These are phyloP conservation scores for Brachionus manjavacas DNA, from an alignment of 1,140 invertebrate genomes.

Conservation along the genomic window DNA sequence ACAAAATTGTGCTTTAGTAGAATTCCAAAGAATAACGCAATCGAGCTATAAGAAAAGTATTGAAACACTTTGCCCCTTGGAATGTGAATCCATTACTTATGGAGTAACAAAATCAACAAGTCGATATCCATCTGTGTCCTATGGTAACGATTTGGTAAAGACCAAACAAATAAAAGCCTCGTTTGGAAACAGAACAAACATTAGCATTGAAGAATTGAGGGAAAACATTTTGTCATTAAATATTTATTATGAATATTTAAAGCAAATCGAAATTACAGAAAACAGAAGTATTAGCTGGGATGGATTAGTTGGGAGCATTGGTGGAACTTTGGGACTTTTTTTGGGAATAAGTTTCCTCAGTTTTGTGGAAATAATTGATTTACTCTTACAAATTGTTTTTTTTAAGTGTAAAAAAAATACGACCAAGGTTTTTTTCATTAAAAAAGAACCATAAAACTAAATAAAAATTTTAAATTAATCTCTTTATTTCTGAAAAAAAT, in stretches of 20 bases:
- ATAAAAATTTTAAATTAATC: no score
- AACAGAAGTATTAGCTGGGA: not conserved
- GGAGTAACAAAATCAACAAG: not conserved
- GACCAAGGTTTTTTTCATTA: no score
- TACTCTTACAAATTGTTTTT: no score
- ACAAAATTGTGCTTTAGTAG: not conserved
- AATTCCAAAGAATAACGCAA: not conserved
- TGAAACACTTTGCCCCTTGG: not conserved
- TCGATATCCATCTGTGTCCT: not conserved
- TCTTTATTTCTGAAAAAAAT: no score
- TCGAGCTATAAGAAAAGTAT: not conserved
- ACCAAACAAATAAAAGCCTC: not conserved
- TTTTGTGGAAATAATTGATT: no score
- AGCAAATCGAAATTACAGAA: not conserved
- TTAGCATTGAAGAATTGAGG: not conserved
- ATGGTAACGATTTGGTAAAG: not conserved
- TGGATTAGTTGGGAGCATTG: no score
- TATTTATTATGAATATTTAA: not conserved
- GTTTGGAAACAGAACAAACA: not conserved
- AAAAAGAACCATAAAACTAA: no score
- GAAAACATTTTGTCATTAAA: not conserved
- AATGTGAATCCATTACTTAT: not conserved
- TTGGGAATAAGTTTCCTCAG: no score
- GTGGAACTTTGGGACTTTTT: no score
- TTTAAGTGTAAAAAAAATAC: no score